Evolutionary conservation across 2,797 vertebrate genomes (phyloP), one percentile per base, ranked within the genome.

Genomic region (Anguilla marmorata): DNA sequence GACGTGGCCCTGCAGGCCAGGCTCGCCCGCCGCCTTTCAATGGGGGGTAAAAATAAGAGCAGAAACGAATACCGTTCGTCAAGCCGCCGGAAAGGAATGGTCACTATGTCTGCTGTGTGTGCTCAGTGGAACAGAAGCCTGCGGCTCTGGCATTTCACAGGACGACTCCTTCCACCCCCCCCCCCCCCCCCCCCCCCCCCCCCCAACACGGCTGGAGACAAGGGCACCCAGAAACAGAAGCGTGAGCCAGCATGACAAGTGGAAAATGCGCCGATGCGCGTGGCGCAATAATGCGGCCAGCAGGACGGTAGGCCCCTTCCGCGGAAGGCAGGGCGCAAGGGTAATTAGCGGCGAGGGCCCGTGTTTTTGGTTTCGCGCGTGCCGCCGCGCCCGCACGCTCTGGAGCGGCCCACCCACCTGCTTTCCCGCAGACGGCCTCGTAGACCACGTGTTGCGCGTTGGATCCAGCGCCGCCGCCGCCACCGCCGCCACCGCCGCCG

Each of bases 371-470:
- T 37, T 76, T 41, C 2, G 74, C 74, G 30, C 19, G 74, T 76
- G 74, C 74, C 30, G 12, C 33, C 41, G 74, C 4, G 74, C 33
- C 37, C 33, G 12, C 4, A 14, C 16, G 74, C 33, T 76, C 3
- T 7, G 33, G 19, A 88, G 88, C 12, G 11, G 82, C 90, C 89
- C 89, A 95, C 96, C 96, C 91, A 98, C 98, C 97, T 97, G 96
- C 92, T 92, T 96, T 95, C 91, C 93, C 92, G 85, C 95, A 92
- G 87, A 96, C 91, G 90, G 95, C 94, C 91, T 97, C 94, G 87
- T 94, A 96, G 92, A 96, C 93, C 88, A 93, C 90, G 85, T 94
- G 93, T 87, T 94, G 94, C 91, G 94, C 89, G 90, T 90, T 94
- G 93, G 94, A 94, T 93, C 94, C 92, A 83, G 94, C 91, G 92